These are phyloP conservation scores for Popillia japonica DNA, from an alignment of 1,140 invertebrate species.

Conservation along the genomic window DNA sequence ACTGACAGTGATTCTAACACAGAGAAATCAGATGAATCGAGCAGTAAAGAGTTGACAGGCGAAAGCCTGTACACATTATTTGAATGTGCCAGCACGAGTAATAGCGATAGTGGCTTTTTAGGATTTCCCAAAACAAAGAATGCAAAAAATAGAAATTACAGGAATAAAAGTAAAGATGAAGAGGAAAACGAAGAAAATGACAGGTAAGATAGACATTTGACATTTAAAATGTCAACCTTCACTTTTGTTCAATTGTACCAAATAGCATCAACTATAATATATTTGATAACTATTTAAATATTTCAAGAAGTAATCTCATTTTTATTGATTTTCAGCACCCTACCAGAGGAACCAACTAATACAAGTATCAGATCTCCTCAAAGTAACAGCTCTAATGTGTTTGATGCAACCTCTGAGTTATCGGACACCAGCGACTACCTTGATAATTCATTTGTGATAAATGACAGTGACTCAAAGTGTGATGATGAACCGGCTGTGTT, in stretches of 20 bases:
- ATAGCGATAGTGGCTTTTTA: constrained; percentile 48
- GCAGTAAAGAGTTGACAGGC: constrained; percentile 31
- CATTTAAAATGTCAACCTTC: too few relatives aligned
- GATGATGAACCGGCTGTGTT: constrained; percentile 64
- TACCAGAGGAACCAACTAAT: background rate
- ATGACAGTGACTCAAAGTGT: constrained; percentile 60
- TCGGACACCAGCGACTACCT: constrained; percentile 50
- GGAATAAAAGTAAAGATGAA: constrained; percentile 40
- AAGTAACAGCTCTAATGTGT: background rate
- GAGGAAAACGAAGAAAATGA: constrained; percentile 39
- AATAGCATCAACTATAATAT: too few relatives aligned
- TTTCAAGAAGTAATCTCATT: too few relatives aligned
- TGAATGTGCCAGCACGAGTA: constrained; percentile 46
- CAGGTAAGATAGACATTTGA: constrained; percentile 36
- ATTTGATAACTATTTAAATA: too few relatives aligned
- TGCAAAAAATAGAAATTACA: constrained; percentile 48
- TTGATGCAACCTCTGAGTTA: constrained; percentile 20
- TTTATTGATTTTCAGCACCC: constrained; percentile 6
- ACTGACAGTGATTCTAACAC: constrained; percentile 45
- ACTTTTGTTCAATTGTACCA: too few relatives aligned
- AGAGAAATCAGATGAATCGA: constrained; percentile 46
- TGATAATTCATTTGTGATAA: constrained; percentile 56
- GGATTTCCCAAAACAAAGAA: constrained; percentile 44
- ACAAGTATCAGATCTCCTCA: background rate
- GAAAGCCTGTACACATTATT: background rate